Base-by-base conservation (phyloP, 2,888 invertebrate species). In the Caenorhabditis sinica region DNA sequence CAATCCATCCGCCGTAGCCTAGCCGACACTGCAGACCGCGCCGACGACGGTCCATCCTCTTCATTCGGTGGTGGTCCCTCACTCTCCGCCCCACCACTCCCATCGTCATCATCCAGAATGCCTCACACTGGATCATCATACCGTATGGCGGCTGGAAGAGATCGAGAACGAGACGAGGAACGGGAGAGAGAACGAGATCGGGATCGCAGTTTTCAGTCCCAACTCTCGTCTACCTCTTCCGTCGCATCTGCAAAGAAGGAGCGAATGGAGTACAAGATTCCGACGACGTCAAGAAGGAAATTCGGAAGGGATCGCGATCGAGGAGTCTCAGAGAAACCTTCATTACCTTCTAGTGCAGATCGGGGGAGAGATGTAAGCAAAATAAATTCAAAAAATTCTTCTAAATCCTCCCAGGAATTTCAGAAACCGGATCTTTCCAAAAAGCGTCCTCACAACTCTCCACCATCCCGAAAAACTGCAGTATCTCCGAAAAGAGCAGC, bases 1-100 rank as follows among this genome's bases (percentile, higher is more conserved):
- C 87, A 87, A 79, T 69, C 73, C 30, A 82, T 90, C 28, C 83
- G 90, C 11, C 84, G 90, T 25, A 74, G 86, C 33, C 81, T 89
- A 20, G 87, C 86, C 17, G 87, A 87, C 4, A 88, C 85, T 13
- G 49, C 74, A 33, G 80, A 80, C 25, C 30, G 73, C 28, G 61
- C 36, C 0, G 53, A n/a, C 11, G 66, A 28, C 40, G 65, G 51
- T 17, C 68, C 68, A 17, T 63, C 71, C 1, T 51, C 69, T 1
- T 68, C 76, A 0, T 65, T 80, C 51, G 9, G 6, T 3, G n/a
- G 33, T n/a, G 76, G 73, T 51, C 33, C 77, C n/a, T 66, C 77
- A 30, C 58, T 77, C 13, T 63, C 73, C 36, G 73, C 79, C 4
- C 68, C 74, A 17, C 71, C 76, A 13, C 0, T 74, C 6, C 74